Evolutionary conservation across 2,113 vertebrate species (phyloP).

Genomic region (Scophthalmus maximus): DNA sequence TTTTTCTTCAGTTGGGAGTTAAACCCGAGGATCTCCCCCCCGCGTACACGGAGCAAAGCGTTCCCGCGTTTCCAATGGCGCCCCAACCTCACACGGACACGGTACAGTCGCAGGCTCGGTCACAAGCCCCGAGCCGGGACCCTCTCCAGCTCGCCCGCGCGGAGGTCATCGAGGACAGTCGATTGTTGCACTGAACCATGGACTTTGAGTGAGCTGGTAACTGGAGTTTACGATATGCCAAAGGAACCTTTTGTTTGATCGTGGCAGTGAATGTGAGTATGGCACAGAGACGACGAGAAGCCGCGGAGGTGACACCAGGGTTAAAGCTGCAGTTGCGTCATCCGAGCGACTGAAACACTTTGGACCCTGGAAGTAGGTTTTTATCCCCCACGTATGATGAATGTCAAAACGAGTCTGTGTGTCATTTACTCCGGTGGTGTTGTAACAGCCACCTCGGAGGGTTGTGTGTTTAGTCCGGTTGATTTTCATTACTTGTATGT

Average conservation of each 20-base stretch:
- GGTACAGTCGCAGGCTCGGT: constrained; percentile 17
- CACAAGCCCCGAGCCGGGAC: constrained; percentile 17
- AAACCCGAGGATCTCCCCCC: constrained; percentile 73
- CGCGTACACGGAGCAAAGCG: constrained; percentile 58
- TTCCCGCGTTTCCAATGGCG: constrained; percentile 15
- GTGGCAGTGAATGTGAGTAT: not conserved
- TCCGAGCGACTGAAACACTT: no score
- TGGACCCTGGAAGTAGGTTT: no score
- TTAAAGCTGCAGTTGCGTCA: not conserved
- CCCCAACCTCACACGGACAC: constrained; percentile 11
- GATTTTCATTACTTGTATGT: no score
- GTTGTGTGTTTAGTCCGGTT: no score
- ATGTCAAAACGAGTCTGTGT: no score
- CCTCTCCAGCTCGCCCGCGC: not conserved
- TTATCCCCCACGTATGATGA: no score
- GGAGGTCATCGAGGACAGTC: constrained; percentile 5
- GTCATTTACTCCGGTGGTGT: no score
- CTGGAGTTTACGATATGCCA: constrained; percentile 11
- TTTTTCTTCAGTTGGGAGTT: constrained; percentile 60
- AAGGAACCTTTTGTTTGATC: constrained; percentile 23
- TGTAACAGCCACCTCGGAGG: no score
- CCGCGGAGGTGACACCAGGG: not conserved
- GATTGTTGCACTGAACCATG: constrained; percentile 27
- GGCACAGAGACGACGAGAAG: not conserved
- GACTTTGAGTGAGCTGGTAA: constrained; percentile 2